Conservation (phyloP, 2,113 vertebrate genomes). For the Terrapene triunguis region DNA sequence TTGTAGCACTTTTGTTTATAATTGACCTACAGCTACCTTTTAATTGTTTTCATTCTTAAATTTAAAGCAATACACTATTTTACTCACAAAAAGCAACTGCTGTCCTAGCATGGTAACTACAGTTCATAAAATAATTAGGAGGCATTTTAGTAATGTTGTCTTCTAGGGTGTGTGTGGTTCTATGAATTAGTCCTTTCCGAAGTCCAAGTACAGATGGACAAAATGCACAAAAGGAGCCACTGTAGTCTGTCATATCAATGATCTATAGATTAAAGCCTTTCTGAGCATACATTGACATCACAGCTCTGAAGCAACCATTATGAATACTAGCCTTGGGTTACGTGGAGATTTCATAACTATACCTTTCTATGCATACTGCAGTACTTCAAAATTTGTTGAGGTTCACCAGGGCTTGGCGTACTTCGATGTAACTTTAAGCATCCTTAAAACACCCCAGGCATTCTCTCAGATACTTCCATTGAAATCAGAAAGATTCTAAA, state of each 20-base stretch:
- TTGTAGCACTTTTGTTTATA: background rate
- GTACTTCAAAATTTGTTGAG: background rate
- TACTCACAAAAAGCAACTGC: background rate
- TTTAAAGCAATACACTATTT: background rate
- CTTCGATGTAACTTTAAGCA: background rate
- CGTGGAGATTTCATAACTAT: background rate
- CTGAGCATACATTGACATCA: background rate
- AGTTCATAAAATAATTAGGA: background rate
- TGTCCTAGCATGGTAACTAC: background rate
- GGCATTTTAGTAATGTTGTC: background rate
- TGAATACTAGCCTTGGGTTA: background rate
- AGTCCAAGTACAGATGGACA: background rate
- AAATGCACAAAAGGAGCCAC: rapidly evolving
- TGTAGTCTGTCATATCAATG: conserved; percentile 5
- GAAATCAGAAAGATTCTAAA: conserved; percentile 8
- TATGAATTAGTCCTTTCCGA: background rate
- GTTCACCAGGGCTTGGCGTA: background rate
- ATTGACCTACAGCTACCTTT: background rate
- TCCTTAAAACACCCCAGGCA: background rate
- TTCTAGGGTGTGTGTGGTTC: background rate
- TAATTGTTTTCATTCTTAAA: background rate
- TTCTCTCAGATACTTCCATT: background rate
- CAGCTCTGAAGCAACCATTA: background rate
- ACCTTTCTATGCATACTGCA: background rate
- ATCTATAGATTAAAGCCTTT: conserved; percentile 14